Evolutionary conservation across 2,797 vertebrate genomes (phyloP).

Genomic region (Rhyacichthys aspro): DNA sequence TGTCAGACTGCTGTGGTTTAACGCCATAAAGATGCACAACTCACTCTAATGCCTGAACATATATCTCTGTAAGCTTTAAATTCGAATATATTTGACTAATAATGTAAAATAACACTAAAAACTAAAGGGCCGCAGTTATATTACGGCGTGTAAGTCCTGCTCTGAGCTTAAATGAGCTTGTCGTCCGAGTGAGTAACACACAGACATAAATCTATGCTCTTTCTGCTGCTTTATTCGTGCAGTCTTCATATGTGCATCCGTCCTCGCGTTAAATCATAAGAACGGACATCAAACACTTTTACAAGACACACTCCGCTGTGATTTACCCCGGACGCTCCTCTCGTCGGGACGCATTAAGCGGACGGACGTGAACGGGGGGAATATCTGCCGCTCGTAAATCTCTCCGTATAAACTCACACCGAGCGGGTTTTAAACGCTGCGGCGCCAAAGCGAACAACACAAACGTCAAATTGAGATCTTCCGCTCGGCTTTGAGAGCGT

Average conservation of each 20-base stretch:
- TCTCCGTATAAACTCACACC: constrained; percentile 27
- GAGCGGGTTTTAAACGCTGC: constrained; percentile 28
- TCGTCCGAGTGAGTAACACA: too few species aligned
- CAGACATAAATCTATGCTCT: background rate
- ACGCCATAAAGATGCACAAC: too few species aligned
- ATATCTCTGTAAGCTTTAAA: too few species aligned
- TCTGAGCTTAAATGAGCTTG: too few species aligned
- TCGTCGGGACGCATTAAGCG: constrained; percentile 29
- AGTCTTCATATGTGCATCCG: constrained; percentile 46
- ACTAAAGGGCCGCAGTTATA: too few species aligned
- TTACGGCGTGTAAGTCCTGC: too few species aligned
- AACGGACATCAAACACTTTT: constrained; percentile 63
- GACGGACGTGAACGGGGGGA: constrained; percentile 20
- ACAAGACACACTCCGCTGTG: constrained; percentile 59
- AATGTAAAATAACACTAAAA: too few species aligned
- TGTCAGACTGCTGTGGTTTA: too few species aligned
- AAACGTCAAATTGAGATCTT: constrained; percentile 12
- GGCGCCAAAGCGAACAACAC: constrained; percentile 16
- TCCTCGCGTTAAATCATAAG: constrained; percentile 56
- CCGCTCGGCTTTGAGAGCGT: background rate
- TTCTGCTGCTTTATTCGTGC: constrained; percentile 45
- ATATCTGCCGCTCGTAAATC: constrained; percentile 34
- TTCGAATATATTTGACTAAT: too few species aligned
- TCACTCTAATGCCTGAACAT: too few species aligned
- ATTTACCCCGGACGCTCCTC: constrained; percentile 45